These are phyloP conservation scores for Hoplostethus mediterraneus DNA, from an alignment of 2,797 vertebrate genomes.

Conservation along the genomic window DNA sequence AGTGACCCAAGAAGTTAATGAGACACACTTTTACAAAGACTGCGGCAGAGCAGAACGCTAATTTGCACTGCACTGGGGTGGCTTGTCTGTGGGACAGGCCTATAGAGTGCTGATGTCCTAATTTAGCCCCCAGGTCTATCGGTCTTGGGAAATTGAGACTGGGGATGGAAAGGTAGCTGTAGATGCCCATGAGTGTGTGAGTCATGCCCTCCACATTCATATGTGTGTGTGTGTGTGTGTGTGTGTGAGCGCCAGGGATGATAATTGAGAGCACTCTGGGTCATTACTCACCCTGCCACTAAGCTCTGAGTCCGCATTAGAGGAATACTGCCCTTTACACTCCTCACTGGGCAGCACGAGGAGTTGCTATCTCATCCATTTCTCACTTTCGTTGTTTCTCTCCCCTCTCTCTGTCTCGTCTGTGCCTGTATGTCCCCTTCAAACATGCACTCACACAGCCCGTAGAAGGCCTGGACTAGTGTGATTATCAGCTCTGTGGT, in stretches of 20 bases:
- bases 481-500: background rate
- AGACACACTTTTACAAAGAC: slow-evolving; percentile 64
- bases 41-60: slow-evolving; percentile 65
- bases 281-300: slow-evolving; percentile 74
- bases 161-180: slow-evolving; percentile 56
- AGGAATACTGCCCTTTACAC: slow-evolving; percentile 59
- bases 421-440: background rate
- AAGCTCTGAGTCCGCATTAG: slow-evolving; percentile 55
- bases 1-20: slow-evolving; percentile 67
- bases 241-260: slow-evolving; percentile 40
- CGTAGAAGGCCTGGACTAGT: background rate
- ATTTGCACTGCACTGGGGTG: slow-evolving; percentile 56
- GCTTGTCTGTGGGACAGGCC: slow-evolving; percentile 62
- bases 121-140: slow-evolving; percentile 61
- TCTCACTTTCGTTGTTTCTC: slow-evolving; percentile 22
- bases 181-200: slow-evolving; percentile 55
- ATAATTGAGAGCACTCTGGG: slow-evolving; percentile 74
- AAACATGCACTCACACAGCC: background rate
- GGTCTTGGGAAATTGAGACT: slow-evolving; percentile 70
- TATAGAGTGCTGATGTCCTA: slow-evolving; percentile 71
- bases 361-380: slow-evolving; percentile 30
- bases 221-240: slow-evolving; percentile 9
- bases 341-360: slow-evolving; percentile 44
- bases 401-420: background rate
- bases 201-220: slow-evolving; percentile 55